Evolutionary conservation across 2,797 vertebrate genomes (phyloP).

Genomic region (Propithecus deckenii): DNA sequence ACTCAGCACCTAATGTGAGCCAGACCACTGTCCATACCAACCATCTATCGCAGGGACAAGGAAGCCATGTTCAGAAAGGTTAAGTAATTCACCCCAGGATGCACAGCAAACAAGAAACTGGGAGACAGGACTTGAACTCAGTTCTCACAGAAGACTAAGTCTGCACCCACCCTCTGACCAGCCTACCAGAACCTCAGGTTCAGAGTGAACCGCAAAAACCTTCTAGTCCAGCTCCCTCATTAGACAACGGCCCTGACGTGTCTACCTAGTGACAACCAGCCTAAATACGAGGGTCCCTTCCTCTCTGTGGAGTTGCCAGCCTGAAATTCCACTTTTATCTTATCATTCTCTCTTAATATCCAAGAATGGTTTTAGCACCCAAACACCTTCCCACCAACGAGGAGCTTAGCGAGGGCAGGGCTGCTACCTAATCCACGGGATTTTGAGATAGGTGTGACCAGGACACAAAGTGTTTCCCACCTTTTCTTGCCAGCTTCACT

Average conservation of each 20-base stretch:
- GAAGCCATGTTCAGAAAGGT: background rate
- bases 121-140: background rate
- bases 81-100: background rate
- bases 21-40: background rate
- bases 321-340: background rate
- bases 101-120: background rate
- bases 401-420: background rate
- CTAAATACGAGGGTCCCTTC: rapidly evolving
- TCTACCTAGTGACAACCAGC: background rate
- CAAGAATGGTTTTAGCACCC: too few species aligned
- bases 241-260: background rate
- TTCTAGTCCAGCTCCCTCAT: background rate
- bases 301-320: background rate
- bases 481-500: background rate
- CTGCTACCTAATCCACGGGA: background rate
- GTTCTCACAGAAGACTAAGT: background rate
- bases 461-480: background rate
- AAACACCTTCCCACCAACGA: background rate
- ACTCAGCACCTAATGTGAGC: background rate
- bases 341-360: background rate
- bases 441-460: background rate
- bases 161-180: background rate
- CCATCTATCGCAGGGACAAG: background rate
- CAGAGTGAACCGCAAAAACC: background rate
- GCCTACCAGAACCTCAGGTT: background rate